Evolutionary conservation across 2,888 invertebrate species (phyloP).

Genomic region (Zhuqinia jingwanae): DNA sequence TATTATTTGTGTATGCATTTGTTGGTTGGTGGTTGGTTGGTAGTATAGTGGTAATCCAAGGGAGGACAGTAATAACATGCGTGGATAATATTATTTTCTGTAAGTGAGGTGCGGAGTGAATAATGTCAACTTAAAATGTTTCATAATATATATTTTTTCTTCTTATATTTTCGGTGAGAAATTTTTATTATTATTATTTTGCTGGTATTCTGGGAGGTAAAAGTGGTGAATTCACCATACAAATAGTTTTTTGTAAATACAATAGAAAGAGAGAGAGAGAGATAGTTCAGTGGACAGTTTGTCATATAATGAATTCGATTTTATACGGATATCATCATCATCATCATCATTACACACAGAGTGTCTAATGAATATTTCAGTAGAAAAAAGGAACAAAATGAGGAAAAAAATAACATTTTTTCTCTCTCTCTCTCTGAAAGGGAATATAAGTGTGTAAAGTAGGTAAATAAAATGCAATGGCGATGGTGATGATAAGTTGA

Average conservation of each 20-base stretch:
- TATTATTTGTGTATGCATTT: not conserved
- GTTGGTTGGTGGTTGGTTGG: too few relatives aligned
- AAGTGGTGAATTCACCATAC: slow-evolving; percentile 12
- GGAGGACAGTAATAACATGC: slow-evolving; percentile 15
- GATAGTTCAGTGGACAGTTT: too few relatives aligned
- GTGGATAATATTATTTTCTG: slow-evolving; percentile 17
- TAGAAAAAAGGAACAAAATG: slow-evolving; percentile 11
- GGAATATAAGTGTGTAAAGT: slow-evolving; percentile 45
- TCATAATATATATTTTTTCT: slow-evolving; percentile 23
- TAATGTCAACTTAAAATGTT: slow-evolving; percentile 42
- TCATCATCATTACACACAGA: not conserved
- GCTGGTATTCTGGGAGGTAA: slow-evolving; percentile 30
- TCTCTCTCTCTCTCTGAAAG: too few relatives aligned
- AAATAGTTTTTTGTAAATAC: too few relatives aligned
- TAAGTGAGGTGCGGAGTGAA: slow-evolving; percentile 34
- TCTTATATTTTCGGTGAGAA: slow-evolving; percentile 34
- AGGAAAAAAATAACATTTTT: slow-evolving; percentile 30
- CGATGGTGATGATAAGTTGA: slow-evolving; percentile 17
- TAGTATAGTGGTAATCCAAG: slow-evolving; percentile 7
- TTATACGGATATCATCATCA: slow-evolving; percentile 29
- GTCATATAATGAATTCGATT: slow-evolving; percentile 17
- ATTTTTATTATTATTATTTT: slow-evolving; percentile 16
- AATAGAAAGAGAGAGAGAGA: too few relatives aligned
- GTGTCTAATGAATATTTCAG: slow-evolving; percentile 28
- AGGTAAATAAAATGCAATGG: slow-evolving; percentile 39